Evolutionary conservation across 2,113 vertebrate genomes (phyloP), one percentile per base, ranked within the genome.

Genomic region (Misgurnus anguillicaudatus): DNA sequence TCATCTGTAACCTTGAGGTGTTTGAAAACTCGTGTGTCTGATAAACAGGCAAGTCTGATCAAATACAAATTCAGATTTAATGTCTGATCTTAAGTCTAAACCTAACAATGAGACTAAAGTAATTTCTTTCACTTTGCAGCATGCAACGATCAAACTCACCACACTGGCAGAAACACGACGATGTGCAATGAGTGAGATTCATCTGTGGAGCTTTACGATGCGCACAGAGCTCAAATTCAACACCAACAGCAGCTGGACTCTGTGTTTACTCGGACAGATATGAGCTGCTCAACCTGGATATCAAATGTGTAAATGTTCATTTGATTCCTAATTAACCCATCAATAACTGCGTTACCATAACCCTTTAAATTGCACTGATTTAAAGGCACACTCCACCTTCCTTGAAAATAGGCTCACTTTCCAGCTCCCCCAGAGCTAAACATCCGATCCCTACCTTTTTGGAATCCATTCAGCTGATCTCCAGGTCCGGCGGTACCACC

Each of bases 91-190:
- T 0, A 51, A 57, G 36, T 19, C 69, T 72, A 58, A 72, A 42
- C 6, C 69, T 72, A 72, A 72, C 39, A 36, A 72, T 21, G 38
- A 72, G 11, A 24, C 38, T 14, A 3, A 42, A 14, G 17, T 72
- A 3, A 19, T 3, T 31, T 71, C 67, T 53, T 31, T 58, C 51
- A 21, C 7, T 72, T 57, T 72, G 51, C 51, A 58, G 51, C 68
- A 71, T 71, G 68, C 68, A 71, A 19, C 67, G 47, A 7, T 69
- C 66, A 69, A 17, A 55, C 51, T 14, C 48, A 14, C 11, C 51
- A 53, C 14, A 53, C 51, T 13, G 51, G 19, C 14, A 53, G 24
- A 17, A 72, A 11, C 9, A 71, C 69, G 41, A 31, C 24, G 24
- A 31, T 10, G 64, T 42, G 14, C 10, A 9, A 17, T 19, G 36